These are phyloP conservation scores for Drosophila pseudoananassae DNA, from an alignment of 1,140 invertebrate species.

Conservation along the genomic window DNA sequence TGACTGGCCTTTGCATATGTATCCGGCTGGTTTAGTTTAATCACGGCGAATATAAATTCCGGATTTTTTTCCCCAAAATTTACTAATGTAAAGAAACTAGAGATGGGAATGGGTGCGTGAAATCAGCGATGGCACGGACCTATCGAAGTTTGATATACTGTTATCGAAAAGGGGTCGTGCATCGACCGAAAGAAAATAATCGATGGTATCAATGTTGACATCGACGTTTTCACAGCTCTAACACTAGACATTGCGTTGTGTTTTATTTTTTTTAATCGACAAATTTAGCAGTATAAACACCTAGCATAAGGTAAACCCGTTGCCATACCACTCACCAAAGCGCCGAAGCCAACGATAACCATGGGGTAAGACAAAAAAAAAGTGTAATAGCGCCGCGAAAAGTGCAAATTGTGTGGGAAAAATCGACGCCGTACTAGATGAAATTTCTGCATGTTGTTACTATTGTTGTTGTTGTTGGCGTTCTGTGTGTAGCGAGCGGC, in stretches of 20 bases:
- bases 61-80: constrained; percentile 20
- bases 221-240: no score
- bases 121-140: not conserved
- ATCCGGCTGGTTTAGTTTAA: constrained; percentile 27
- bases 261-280: constrained; percentile 65
- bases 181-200: no score
- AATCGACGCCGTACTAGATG: constrained; percentile 71
- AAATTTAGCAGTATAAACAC: constrained; percentile 56
- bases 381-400: constrained; percentile 10
- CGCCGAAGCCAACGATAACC: constrained; percentile 50
- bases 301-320: constrained; percentile 45
- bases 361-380: constrained; percentile 63
- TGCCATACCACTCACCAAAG: constrained; percentile 38
- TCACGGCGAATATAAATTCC: constrained; percentile 8
- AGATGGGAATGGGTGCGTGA: constrained; percentile 3
- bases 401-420: constrained; percentile 59
- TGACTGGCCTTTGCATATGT: constrained; percentile 69
- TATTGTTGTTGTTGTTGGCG: constrained; percentile 26
- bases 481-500: constrained; percentile 61
- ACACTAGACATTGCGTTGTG: constrained; percentile 31
- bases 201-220: no score
- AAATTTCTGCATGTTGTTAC: constrained; percentile 30
- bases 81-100: constrained; percentile 25
- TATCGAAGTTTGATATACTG: not conserved
- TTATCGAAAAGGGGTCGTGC: not conserved